Evolutionary conservation across 1,140 invertebrate genomes (phyloP).

Genomic region (Camponotus pennsylvanicus): DNA sequence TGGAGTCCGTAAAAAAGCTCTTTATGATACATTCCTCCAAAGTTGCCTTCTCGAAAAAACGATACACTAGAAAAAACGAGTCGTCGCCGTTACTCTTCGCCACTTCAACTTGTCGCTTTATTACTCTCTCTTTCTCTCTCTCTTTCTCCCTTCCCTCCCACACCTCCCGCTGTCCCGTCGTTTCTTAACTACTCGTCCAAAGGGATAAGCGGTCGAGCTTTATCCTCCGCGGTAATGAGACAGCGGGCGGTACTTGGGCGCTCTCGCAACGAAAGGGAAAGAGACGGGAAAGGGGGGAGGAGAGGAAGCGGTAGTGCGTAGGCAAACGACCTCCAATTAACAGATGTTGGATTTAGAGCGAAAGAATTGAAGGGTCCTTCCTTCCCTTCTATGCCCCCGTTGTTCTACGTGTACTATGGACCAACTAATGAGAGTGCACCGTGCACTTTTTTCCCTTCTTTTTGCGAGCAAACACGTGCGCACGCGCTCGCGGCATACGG

Average conservation of each 20-base stretch:
- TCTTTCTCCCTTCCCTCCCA: not conserved
- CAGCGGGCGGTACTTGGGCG: conserved; percentile 57
- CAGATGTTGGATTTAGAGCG: conserved; percentile 82
- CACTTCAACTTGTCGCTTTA: conserved; percentile 39
- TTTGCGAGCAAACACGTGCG: conserved; percentile 14
- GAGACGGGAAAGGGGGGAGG: conserved; percentile 23
- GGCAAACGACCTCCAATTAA: conserved; percentile 83
- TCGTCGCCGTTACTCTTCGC: conserved; percentile 22
- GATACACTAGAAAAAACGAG: conserved; percentile 39
- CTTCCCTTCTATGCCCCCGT: conserved; percentile 50
- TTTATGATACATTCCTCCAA: conserved; percentile 12
- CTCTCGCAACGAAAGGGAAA: conserved; percentile 27
- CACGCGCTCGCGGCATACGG: conserved; percentile 26
- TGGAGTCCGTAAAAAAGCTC: not conserved
- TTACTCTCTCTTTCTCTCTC: not conserved
- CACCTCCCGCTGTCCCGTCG: not conserved
- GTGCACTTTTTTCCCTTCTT: conserved; percentile 14
- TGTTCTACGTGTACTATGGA: conserved; percentile 47
- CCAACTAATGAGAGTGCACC: conserved; percentile 71
- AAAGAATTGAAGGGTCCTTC: conserved; percentile 83
- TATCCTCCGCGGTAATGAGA: conserved; percentile 63
- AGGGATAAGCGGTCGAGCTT: conserved; percentile 64
- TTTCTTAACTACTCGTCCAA: conserved; percentile 59
- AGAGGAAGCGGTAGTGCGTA: conserved; percentile 70
- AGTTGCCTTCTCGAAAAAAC: conserved; percentile 38